phyloP scores from a whole-genome alignment of 2,797 vertebrate genomes.

The Orestias chungarensis region DNA sequence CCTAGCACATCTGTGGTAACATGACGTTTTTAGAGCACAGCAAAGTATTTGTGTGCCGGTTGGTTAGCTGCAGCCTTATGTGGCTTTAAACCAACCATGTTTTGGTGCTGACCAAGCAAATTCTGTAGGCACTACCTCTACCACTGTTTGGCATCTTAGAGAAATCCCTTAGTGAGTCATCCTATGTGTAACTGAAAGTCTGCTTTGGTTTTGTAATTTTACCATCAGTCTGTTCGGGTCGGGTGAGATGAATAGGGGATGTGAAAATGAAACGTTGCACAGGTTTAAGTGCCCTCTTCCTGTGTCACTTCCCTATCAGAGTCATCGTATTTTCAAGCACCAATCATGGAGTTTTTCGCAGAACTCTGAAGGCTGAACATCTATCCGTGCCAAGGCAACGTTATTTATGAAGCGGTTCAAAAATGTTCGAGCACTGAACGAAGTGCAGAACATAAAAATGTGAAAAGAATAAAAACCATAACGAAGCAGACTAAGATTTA shows the following conservation, averaged over 20 bases:
- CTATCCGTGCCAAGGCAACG: not conserved
- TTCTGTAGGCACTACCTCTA: not conserved
- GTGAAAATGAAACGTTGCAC: constrained; percentile 55
- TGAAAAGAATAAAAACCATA: not conserved
- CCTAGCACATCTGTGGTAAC: constrained; percentile 8
- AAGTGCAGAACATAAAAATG: not conserved
- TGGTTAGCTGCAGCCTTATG: constrained; percentile 5
- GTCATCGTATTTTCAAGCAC: constrained; percentile 25
- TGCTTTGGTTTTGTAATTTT: not conserved
- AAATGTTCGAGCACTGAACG: not conserved
- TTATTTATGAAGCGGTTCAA: not conserved
- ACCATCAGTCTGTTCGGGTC: not conserved
- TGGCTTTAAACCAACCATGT: constrained; percentile 9
- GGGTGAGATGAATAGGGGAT: constrained; percentile 44
- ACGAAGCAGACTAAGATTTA: not conserved
- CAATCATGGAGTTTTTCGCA: constrained; percentile 12
- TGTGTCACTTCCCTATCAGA: constrained; percentile 48
- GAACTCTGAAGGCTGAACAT: constrained; percentile 13
- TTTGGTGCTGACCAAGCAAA: constrained; percentile 9
- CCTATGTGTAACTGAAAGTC: not conserved
- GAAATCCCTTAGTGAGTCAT: not conserved
- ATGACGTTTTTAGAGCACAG: constrained; percentile 12
- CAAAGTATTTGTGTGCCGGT: not conserved
- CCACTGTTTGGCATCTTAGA: constrained; percentile 9
- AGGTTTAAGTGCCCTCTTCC: constrained; percentile 45